These are phyloP conservation scores for Oceanodroma tethys DNA, from an alignment of 2,113 vertebrate genomes.

Conservation along the genomic window DNA sequence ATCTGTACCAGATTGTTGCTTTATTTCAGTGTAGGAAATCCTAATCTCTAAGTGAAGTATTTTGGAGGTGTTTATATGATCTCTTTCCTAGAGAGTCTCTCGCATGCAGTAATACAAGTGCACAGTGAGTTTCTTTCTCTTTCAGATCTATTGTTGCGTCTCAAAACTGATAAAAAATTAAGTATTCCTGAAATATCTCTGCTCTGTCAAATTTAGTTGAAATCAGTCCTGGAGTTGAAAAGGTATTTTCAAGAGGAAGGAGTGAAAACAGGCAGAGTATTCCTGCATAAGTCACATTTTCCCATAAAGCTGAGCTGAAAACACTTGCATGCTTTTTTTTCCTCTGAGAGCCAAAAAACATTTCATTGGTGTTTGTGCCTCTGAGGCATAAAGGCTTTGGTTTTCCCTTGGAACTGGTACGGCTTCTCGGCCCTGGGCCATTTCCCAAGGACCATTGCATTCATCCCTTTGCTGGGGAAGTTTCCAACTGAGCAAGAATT, in stretches of 20 bases:
- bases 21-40: neutral
- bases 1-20: neutral
- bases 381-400: constrained; percentile 14
- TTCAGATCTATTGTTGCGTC: neutral
- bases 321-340: neutral
- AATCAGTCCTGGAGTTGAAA: neutral
- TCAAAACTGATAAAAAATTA: neutral
- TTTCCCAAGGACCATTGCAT: neutral
- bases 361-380: neutral
- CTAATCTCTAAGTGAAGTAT: neutral
- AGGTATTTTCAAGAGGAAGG: neutral
- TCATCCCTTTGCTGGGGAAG: constrained; percentile 17
- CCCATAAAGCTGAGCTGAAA: neutral
- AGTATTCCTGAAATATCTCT: neutral
- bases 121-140: neutral
- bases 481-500: constrained; percentile 52
- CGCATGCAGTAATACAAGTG: neutral
- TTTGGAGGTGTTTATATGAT: neutral
- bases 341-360: neutral
- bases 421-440: constrained; percentile 1
- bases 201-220: neutral
- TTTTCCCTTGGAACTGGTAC: neutral
- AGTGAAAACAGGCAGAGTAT: neutral
- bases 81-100: neutral
- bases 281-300: neutral